phyloP scores from a whole-genome alignment of 2,113 vertebrate genomes.

The Boleophthalmus pectinirostris region DNA sequence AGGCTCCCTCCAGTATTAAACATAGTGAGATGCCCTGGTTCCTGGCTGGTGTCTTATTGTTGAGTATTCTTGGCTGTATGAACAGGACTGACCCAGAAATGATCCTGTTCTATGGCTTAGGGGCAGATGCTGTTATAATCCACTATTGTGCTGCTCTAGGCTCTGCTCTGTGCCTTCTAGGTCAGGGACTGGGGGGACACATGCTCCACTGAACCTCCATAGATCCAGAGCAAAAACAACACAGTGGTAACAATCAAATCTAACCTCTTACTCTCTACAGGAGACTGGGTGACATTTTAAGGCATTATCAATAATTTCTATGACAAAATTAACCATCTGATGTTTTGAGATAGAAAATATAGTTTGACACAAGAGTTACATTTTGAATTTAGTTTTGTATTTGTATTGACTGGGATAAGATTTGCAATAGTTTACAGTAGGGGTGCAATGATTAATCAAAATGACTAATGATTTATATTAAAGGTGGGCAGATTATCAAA shows the following conservation, averaged over 20 bases:
- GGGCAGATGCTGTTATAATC: conserved; percentile 58
- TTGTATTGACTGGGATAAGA: no score
- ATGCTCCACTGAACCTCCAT: conserved; percentile 50
- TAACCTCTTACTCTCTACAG: conserved; percentile 6
- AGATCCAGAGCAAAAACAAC: conserved; percentile 20
- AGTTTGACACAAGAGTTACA: no score
- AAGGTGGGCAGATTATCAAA: no score
- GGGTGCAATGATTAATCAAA: no score
- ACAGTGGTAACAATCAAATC: conserved; percentile 20
- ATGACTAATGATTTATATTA: no score
- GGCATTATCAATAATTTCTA: no score
- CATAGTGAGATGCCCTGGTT: background rate
- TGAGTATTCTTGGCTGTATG: background rate
- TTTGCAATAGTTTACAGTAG: no score
- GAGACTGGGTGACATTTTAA: background rate
- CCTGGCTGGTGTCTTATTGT: background rate
- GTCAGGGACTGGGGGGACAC: conserved; percentile 52
- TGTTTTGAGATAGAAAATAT: no score
- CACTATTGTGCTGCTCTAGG: conserved; percentile 56
- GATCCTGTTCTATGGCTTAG: conserved; percentile 42
- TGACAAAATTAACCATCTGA: no score
- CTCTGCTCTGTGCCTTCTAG: conserved; percentile 43
- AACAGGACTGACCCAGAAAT: conserved; percentile 42
- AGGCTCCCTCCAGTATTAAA: background rate
- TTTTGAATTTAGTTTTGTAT: no score